Conservation (phyloP, 2,888 invertebrate species). For the Drosophila koepferae region DNA sequence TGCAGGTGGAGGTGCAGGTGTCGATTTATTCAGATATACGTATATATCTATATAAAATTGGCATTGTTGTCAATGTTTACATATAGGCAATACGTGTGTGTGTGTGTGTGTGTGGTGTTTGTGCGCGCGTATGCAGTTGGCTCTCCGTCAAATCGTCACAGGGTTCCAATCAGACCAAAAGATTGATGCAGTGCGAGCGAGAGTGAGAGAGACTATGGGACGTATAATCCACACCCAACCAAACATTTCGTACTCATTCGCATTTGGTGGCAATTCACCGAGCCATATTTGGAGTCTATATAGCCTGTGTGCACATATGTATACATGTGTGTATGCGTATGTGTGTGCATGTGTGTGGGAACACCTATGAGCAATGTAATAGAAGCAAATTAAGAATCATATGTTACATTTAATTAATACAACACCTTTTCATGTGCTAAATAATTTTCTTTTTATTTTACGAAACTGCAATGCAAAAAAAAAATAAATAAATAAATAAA, state of each 20-base stretch:
- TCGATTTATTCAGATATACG: conserved; percentile 31
- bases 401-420: no score
- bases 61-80: conserved; percentile 14
- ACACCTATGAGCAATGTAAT: conserved; percentile 6
- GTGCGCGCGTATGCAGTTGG: conserved; percentile 18
- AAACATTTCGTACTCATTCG: conserved; percentile 34
- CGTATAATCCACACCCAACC: conserved; percentile 33
- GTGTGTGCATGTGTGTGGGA: not conserved
- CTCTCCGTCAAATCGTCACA: conserved; percentile 25
- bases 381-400: not conserved
- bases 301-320: not conserved
- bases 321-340: not conserved
- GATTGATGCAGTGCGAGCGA: not conserved
- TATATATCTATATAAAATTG: conserved; percentile 1
- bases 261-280: conserved; percentile 42
- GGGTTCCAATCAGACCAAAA: conserved; percentile 14
- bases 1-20: conserved; percentile 34
- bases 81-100: not conserved
- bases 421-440: no score
- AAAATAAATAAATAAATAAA: no score
- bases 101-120: conserved; percentile 8
- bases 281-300: conserved; percentile 38
- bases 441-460: no score
- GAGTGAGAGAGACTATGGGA: conserved; percentile 6
- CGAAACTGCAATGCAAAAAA: no score